These are phyloP conservation scores for Ceyx erithaca DNA, from an alignment of 2,797 vertebrate genomes.

Conservation along the genomic window DNA sequence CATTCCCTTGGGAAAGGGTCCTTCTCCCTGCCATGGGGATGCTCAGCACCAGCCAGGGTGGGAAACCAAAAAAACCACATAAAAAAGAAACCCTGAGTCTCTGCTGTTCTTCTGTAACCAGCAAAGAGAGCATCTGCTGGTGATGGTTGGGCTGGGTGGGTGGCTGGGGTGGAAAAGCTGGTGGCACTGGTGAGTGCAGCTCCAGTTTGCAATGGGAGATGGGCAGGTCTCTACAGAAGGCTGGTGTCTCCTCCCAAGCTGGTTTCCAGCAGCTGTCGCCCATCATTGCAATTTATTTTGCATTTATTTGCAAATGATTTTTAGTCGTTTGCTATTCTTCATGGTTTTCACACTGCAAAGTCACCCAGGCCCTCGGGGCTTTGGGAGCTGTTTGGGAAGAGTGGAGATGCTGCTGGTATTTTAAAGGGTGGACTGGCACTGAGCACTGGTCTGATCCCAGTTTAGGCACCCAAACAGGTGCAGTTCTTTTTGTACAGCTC, in stretches of 20 bases:
- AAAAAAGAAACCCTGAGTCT: background rate
- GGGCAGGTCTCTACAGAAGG: background rate
- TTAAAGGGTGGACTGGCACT: background rate
- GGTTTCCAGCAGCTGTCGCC: slow-evolving; percentile 33
- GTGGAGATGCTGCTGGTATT: background rate
- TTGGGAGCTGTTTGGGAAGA: background rate
- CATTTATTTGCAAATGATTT: slow-evolving; percentile 10
- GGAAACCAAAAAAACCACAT: background rate
- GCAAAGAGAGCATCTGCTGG: background rate
- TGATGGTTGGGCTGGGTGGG: background rate
- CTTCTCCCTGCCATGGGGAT: accelerated
- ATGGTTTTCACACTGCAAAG: background rate
- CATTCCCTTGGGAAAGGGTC: background rate
- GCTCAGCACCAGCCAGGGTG: accelerated
- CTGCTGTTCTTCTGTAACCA: background rate
- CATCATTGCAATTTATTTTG: background rate
- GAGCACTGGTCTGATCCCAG: background rate
- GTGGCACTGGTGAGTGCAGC: background rate
- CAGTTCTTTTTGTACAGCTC: slow-evolving; percentile 16
- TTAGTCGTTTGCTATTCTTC: background rate
- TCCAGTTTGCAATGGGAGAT: slow-evolving; percentile 8
- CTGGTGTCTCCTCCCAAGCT: background rate
- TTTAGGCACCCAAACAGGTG: background rate
- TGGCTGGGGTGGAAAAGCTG: background rate
- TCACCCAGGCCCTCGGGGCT: background rate